These are phyloP conservation scores for Trogon surrucura DNA, from an alignment of 2,113 vertebrate genomes.

Conservation along the genomic window DNA sequence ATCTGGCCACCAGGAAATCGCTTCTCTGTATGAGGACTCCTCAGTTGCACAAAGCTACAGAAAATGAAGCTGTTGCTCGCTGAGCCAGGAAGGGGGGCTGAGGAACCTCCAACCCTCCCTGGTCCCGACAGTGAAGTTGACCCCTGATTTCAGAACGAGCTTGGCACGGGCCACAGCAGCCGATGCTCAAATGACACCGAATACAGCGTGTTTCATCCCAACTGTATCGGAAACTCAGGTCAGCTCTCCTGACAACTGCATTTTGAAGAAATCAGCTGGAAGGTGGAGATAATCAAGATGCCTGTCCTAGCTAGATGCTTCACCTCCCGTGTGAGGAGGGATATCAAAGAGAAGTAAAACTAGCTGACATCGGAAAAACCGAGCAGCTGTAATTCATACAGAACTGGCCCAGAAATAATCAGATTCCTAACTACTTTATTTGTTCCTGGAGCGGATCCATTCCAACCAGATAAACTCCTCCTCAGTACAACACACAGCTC, in stretches of 20 bases:
- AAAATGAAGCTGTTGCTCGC: rapidly evolving
- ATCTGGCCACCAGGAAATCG: not conserved
- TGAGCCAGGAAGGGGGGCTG: not conserved
- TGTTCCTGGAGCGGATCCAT: slow-evolving; percentile 70
- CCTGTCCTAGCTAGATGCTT: slow-evolving; percentile 7
- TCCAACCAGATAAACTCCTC: slow-evolving; percentile 61
- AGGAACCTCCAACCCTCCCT: not conserved
- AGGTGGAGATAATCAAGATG: slow-evolving; percentile 42
- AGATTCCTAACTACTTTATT: slow-evolving; percentile 67
- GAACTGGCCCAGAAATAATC: slow-evolving; percentile 56
- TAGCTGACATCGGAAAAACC: slow-evolving; percentile 64
- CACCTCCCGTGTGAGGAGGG: not conserved
- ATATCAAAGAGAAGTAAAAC: slow-evolving; percentile 28
- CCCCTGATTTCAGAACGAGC: rapidly evolving
- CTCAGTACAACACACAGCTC: slow-evolving; percentile 43
- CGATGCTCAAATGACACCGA: not conserved
- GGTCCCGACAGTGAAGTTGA: not conserved
- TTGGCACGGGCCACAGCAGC: not conserved
- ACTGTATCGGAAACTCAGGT: not conserved
- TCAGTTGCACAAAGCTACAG: not conserved
- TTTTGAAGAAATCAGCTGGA: slow-evolving; percentile 14
- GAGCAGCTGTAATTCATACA: slow-evolving; percentile 38
- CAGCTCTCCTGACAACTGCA: not conserved
- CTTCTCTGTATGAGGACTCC: not conserved
- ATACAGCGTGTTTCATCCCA: not conserved